These are phyloP conservation scores for Propithecus perrieri DNA, from an alignment of 2,797 vertebrate species.

Conservation along the genomic window DNA sequence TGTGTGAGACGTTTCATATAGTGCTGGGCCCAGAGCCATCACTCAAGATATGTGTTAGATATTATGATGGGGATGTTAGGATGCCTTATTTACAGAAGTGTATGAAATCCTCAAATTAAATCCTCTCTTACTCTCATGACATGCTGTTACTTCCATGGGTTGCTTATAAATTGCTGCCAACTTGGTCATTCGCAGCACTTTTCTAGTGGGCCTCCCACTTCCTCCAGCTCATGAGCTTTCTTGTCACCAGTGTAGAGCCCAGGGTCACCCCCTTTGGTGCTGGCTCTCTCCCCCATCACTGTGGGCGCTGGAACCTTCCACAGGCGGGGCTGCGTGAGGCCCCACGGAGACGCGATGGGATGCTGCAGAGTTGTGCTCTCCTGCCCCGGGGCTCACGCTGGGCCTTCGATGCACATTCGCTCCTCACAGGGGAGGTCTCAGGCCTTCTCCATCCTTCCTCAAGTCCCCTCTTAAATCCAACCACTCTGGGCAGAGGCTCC, in stretches of 20 bases:
- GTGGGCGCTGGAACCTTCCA: background rate
- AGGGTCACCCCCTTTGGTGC: background rate
- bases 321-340: background rate
- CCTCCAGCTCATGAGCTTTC: background rate
- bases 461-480: background rate
- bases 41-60: background rate
- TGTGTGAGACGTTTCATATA: background rate
- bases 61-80: background rate
- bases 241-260: background rate
- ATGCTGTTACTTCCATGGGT: background rate
- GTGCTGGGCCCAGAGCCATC: background rate
- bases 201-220: background rate
- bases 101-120: background rate
- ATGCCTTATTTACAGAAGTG: background rate
- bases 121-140: background rate
- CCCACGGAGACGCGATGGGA: background rate
- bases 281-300: background rate
- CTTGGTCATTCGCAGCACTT: background rate
- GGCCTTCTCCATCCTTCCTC: background rate
- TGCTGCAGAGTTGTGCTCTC: background rate
- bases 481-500: background rate
- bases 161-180: background rate
- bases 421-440: background rate
- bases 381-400: rapidly evolving
- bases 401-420: background rate